A percentile compares a stretch with the other conserved stretches of the same genome.
Conservation (phyloP, 1,140 invertebrate species). For the Globodera rostochiensis region DNA sequence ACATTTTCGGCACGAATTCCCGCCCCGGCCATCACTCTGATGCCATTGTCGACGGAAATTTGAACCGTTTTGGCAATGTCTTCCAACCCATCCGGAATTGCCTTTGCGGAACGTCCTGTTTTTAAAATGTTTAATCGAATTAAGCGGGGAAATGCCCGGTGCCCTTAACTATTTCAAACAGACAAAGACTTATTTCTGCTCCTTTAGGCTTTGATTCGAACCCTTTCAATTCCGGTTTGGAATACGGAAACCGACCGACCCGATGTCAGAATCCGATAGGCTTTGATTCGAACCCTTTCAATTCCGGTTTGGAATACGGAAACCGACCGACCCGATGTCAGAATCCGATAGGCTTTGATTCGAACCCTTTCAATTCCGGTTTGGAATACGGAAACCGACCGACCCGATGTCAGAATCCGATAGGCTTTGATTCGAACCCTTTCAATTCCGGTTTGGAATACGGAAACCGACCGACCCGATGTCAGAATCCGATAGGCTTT, state of each 20-base stretch:
- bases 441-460: too few species aligned
- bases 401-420: conserved; percentile 33
- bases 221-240: too few species aligned
- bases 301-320: too few species aligned
- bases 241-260: background rate
- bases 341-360: background rate
- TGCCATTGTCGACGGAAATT: conserved; percentile 7
- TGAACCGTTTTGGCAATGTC: conserved; percentile 21
- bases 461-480: conserved; percentile 9
- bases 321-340: conserved; percentile 26
- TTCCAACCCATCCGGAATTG: conserved; percentile 25
- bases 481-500: conserved; percentile 9
- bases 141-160: too few species aligned
- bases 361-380: too few species aligned
- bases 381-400: background rate
- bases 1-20: conserved; percentile 36
- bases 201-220: too few species aligned
- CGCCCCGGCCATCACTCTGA: conserved; percentile 35
- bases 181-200: too few species aligned
- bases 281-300: background rate
- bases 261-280: conserved; percentile 34
- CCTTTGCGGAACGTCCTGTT: background rate
- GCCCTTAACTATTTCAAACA: too few species aligned
- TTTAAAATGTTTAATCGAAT: background rate
- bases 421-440: too few species aligned